These are phyloP conservation scores for Apotomis betuletana DNA, from an alignment of 2,888 invertebrate genomes.

Conservation along the genomic window DNA sequence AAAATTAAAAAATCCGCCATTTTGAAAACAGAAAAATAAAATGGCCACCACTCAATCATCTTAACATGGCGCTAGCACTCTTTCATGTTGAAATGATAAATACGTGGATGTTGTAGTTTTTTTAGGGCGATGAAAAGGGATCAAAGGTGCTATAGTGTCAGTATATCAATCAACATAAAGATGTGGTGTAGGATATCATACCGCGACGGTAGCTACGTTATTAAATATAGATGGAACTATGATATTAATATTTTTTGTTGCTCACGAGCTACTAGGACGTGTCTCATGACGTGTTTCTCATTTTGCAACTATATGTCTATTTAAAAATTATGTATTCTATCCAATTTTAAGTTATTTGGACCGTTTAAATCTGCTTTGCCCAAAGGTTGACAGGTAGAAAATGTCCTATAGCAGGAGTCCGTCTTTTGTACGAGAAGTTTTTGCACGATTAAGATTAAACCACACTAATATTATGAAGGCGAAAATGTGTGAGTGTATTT, in stretches of 20 bases:
- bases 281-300: too few relatives aligned
- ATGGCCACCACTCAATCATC: slow-evolving; percentile 64
- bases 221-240: slow-evolving; percentile 7
- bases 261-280: neutral
- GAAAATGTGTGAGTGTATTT: too few relatives aligned
- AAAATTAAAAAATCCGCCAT: slow-evolving; percentile 33
- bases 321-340: too few relatives aligned
- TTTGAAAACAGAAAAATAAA: slow-evolving; percentile 58
- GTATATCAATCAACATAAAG: slow-evolving; percentile 57
- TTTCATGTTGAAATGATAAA: slow-evolving; percentile 74
- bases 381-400: too few relatives aligned
- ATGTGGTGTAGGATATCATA: slow-evolving; percentile 32
- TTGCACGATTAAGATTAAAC: too few relatives aligned
- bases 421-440: too few relatives aligned
- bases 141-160: slow-evolving; percentile 50
- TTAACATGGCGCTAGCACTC: slow-evolving; percentile 67
- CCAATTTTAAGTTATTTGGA: too few relatives aligned
- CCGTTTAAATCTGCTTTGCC: too few relatives aligned
- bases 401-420: too few relatives aligned
- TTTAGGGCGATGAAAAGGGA: slow-evolving; percentile 60
- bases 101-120: slow-evolving; percentile 54
- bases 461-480: too few relatives aligned
- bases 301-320: too few relatives aligned
- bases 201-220: neutral
- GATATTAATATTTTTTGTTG: neutral